Conservation (phyloP, 1,140 invertebrate genomes). For the Parasteatoda tepidariorum region DNA sequence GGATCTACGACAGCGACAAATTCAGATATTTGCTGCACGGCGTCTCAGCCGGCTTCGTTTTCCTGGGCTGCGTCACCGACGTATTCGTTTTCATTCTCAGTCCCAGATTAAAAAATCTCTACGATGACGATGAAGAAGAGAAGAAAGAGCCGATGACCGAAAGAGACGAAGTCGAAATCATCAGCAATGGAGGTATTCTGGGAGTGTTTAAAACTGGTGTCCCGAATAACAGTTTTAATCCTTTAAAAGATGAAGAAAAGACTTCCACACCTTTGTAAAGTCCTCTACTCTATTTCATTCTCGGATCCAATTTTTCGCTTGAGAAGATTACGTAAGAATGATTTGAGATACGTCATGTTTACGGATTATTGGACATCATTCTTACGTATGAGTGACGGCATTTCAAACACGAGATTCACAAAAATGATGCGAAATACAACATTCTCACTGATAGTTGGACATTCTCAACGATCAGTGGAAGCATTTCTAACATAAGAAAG, state of each 20-base stretch:
- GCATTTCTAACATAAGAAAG: too few species aligned
- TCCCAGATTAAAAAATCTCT: slow-evolving; percentile 59
- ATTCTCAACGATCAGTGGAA: too few species aligned
- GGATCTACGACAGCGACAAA: slow-evolving; percentile 66
- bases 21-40: slow-evolving; percentile 64
- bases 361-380: too few species aligned
- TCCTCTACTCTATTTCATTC: neutral
- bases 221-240: neutral
- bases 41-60: slow-evolving; percentile 61
- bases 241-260: slow-evolving; percentile 1
- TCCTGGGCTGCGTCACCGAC: slow-evolving; percentile 62
- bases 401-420: too few species aligned
- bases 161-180: neutral
- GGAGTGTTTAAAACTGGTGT: slow-evolving; percentile 41
- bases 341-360: too few species aligned
- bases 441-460: too few species aligned
- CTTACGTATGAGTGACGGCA: too few species aligned
- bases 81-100: slow-evolving; percentile 53
- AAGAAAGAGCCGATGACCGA: neutral
- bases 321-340: too few species aligned
- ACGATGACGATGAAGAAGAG: slow-evolving; percentile 56
- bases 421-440: too few species aligned
- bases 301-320: too few species aligned
- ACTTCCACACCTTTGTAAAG: neutral
- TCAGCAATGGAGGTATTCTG: slow-evolving; percentile 27